These are phyloP conservation scores for Augochlora pura DNA, from an alignment of 1,140 invertebrate species.

Conservation along the genomic window DNA sequence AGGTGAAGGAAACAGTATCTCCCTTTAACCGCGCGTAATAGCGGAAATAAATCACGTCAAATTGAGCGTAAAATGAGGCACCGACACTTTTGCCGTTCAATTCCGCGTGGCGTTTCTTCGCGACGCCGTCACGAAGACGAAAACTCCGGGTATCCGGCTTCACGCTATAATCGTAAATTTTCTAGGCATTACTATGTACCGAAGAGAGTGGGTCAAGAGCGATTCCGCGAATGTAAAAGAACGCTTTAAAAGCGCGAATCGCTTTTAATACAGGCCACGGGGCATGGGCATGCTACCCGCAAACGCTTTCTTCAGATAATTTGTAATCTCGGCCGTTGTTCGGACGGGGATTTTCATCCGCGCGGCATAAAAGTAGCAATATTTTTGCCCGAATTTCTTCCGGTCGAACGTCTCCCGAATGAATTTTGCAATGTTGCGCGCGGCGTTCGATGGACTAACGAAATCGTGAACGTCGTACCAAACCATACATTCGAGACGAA, in stretches of 20 bases:
- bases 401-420: background rate
- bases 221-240: conserved; percentile 35
- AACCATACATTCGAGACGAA: too few relatives aligned
- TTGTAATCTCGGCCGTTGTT: conserved; percentile 5
- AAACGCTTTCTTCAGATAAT: conserved; percentile 13
- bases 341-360: background rate
- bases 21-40: background rate
- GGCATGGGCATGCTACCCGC: background rate
- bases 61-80: background rate
- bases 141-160: conserved; percentile 35
- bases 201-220: conserved; percentile 43
- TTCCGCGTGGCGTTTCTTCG: background rate
- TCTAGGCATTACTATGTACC: conserved; percentile 16
- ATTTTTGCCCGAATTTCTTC: background rate
- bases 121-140: background rate
- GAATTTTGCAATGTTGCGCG: background rate
- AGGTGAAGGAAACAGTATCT: background rate
- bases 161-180: conserved; percentile 34
- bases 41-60: conserved; percentile 7
- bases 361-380: background rate
- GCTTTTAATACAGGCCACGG: conserved; percentile 5
- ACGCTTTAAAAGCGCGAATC: conserved; percentile 30
- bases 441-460: too few relatives aligned
- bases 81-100: background rate
- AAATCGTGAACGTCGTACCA: too few relatives aligned